Conservation (phyloP, 2,113 vertebrate species). For the Cynoglossus semilaevis region DNA sequence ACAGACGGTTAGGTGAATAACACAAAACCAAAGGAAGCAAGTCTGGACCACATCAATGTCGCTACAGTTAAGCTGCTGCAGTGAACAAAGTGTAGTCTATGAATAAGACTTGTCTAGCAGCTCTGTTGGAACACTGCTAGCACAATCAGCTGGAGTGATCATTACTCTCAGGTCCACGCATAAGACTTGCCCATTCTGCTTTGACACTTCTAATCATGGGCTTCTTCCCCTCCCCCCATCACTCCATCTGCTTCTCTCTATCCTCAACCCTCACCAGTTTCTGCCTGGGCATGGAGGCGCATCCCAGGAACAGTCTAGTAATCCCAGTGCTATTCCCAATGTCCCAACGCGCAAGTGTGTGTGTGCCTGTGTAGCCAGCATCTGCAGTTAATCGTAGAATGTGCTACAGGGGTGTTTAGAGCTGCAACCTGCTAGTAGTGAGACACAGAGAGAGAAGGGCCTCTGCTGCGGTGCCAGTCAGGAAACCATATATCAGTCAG, state of each 20-base stretch:
- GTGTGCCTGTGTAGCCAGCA: slow-evolving; percentile 31
- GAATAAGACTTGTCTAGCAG: slow-evolving; percentile 15
- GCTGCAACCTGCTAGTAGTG: slow-evolving; percentile 37
- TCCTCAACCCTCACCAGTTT: slow-evolving; percentile 44
- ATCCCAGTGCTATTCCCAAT: slow-evolving; percentile 41
- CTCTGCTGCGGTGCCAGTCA: slow-evolving; percentile 67
- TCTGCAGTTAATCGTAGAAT: slow-evolving; percentile 38
- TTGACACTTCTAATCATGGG: slow-evolving; percentile 60
- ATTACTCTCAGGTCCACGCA: slow-evolving; percentile 63
- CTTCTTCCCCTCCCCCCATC: slow-evolving; percentile 57
- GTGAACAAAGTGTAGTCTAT: background rate
- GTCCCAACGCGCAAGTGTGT: slow-evolving; percentile 29
- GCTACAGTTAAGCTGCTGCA: background rate
- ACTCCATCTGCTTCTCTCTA: slow-evolving; percentile 30
- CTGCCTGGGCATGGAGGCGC: slow-evolving; percentile 33
- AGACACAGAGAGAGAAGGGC: slow-evolving; percentile 56
- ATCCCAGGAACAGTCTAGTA: slow-evolving; percentile 29
- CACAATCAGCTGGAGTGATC: slow-evolving; percentile 70
- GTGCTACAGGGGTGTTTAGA: slow-evolving; percentile 23
- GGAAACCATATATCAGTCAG: slow-evolving; percentile 74
- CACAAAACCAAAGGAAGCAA: no score
- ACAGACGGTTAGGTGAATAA: no score
- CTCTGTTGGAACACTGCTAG: slow-evolving; percentile 31
- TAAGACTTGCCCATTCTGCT: slow-evolving; percentile 64
- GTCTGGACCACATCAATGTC: background rate